Evolutionary conservation across 2,797 vertebrate species (phyloP), one percentile per base, ranked within the genome.

Genomic region (Glossophaga mutica): DNA sequence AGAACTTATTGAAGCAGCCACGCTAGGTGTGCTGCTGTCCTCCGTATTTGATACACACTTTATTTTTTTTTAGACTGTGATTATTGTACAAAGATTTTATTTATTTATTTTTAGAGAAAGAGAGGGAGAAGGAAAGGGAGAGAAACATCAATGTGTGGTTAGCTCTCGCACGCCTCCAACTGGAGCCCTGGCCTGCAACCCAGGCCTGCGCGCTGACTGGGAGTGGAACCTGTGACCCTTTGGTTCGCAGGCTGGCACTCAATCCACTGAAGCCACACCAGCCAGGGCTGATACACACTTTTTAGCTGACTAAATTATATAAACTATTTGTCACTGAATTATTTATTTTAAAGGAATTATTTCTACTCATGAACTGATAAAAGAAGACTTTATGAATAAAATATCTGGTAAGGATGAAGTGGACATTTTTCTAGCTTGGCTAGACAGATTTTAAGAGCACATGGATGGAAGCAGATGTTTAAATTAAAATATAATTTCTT

Each of bases 401-500:
- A 12, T 77, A 22, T 83, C 24, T 78, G 32, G 44, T 87, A 70
- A 70, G 50, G 12, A 39, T 77, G 82, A 87, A 77, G 32, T 62
- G 15, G 65, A 24, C 14, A 62, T 59, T 94, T 92, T 93, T 92
- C 37, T 85, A 70, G 26, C 22, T 95, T 84, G 11, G 3, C 68
- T 83, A 87, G n/a, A 44, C 83, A 89, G 14, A 83, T 57, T 73
- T 94, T 94, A 76, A 86, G 29, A 50, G 46, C 39, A 89, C 68
- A 59, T 79, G 2, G 21, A 65, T 79, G 11, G 52, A 44, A 59
- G 19, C 19, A 94, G 42, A 37, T 88, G 26, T 91, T 96, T 94
- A 96, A 91, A 87, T 74, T 65, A 89, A 82, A 15, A 59, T 88
- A 37, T 48, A 90, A 77, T 90, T 86, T 94, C 55, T 87, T 93